Conservation (phyloP, 2,113 vertebrate species). For the Struthidea cinerea region DNA sequence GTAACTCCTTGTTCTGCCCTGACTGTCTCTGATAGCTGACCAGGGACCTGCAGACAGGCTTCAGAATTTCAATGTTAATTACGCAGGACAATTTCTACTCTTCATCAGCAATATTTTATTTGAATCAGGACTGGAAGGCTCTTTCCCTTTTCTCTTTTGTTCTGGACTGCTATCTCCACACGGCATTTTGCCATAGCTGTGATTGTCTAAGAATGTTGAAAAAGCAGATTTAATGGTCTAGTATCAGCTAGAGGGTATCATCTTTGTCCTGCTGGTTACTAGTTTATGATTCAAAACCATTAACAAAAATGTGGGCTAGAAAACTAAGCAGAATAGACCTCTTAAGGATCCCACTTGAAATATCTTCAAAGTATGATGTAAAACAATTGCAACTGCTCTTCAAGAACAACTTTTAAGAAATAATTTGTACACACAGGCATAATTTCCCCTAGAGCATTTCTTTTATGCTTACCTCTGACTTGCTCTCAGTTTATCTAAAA, state of each 20-base stretch:
- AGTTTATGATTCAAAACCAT: neutral
- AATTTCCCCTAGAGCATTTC: neutral
- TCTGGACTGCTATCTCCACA: neutral
- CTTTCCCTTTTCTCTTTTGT: neutral
- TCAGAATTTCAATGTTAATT: neutral
- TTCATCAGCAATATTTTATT: neutral
- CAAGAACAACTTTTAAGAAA: neutral
- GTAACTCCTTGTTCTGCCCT: neutral
- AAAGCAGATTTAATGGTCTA: neutral
- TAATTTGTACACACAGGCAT: neutral
- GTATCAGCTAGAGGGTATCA: neutral
- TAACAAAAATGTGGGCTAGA: neutral
- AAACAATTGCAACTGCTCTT: neutral
- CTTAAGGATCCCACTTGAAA: neutral
- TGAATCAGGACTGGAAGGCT: neutral
- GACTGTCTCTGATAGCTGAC: neutral
- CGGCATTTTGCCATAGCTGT: neutral
- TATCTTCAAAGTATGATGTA: neutral
- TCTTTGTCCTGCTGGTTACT: neutral
- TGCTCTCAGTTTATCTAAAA: neutral
- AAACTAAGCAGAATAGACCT: neutral
- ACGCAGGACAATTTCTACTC: neutral
- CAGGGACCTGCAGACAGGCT: neutral
- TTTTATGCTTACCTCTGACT: neutral
- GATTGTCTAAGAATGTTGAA: neutral